Evolutionary conservation across 2,113 vertebrate genomes (phyloP).

Genomic region (Puntigrus tetrazona): DNA sequence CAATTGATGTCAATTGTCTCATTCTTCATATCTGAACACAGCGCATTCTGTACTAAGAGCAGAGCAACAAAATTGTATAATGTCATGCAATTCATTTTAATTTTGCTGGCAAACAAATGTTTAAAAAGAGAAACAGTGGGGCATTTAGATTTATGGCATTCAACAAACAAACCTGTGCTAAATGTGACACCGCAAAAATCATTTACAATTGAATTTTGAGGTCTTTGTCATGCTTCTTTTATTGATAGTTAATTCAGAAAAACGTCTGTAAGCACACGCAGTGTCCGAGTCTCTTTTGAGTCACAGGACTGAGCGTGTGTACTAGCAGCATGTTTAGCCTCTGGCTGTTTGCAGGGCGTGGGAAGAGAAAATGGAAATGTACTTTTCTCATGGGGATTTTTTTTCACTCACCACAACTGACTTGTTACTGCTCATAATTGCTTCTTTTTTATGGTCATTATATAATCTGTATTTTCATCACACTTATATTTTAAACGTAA

Average conservation of each 20-base stretch:
- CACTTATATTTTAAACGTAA: not conserved
- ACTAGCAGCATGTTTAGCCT: constrained; percentile 18
- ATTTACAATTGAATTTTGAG: not conserved
- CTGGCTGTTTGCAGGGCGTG: constrained; percentile 46
- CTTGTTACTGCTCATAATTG: constrained; percentile 15
- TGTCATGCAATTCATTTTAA: not conserved
- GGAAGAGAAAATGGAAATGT: constrained; percentile 48
- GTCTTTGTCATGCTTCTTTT: not conserved
- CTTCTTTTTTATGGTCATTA: not conserved
- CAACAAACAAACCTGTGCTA: not conserved
- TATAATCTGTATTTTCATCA: not conserved
- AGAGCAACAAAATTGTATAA: not conserved
- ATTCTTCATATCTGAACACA: not conserved
- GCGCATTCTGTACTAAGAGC: not conserved
- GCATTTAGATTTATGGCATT: not conserved
- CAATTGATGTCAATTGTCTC: not conserved
- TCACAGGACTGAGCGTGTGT: constrained; percentile 1
- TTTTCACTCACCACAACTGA: constrained; percentile 18
- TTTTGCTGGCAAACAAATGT: not conserved
- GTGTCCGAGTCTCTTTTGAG: not conserved
- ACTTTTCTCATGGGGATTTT: constrained; percentile 25
- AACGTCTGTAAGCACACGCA: not conserved
- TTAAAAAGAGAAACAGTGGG: not conserved
- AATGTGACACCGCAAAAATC: not conserved
- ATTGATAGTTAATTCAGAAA: not conserved